phyloP scores from a whole-genome alignment of 2,888 invertebrate species.

The Corbicula japonica region DNA sequence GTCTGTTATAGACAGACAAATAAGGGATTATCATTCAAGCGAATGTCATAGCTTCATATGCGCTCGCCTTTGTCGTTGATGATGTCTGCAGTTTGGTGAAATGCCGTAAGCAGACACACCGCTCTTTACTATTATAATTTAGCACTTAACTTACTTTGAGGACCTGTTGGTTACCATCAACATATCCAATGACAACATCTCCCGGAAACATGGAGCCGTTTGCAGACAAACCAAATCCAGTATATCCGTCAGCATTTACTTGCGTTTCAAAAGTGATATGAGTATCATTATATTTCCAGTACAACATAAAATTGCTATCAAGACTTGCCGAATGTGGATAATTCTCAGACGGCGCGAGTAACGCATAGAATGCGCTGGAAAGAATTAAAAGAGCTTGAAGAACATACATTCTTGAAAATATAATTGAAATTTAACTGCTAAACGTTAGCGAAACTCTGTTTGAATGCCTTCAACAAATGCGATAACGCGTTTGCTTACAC shows the following conservation, averaged over 20 bases:
- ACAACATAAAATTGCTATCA: constrained; percentile 7
- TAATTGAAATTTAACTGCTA: no score
- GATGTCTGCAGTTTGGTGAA: background rate
- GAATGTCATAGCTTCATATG: background rate
- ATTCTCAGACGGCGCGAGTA: background rate
- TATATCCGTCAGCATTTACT: background rate
- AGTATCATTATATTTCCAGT: constrained; percentile 17
- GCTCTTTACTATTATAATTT: background rate
- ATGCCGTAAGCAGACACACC: background rate
- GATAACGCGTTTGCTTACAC: no score
- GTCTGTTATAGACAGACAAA: background rate
- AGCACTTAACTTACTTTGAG: background rate
- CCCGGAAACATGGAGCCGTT: constrained; percentile 20
- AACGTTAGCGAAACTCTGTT: no score
- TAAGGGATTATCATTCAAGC: background rate
- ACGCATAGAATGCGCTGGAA: no score
- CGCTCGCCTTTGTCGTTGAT: background rate
- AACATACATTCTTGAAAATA: no score
- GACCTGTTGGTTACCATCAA: background rate
- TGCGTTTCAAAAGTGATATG: constrained; percentile 19
- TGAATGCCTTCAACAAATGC: no score
- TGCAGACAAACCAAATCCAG: constrained; percentile 7
- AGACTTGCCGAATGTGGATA: constrained; percentile 4
- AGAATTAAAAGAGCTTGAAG: no score
- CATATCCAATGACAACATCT: constrained; percentile 7